These are phyloP conservation scores for Rhinatrema bivittatum DNA, from an alignment of 2,797 vertebrate species.

Conservation along the genomic window DNA sequence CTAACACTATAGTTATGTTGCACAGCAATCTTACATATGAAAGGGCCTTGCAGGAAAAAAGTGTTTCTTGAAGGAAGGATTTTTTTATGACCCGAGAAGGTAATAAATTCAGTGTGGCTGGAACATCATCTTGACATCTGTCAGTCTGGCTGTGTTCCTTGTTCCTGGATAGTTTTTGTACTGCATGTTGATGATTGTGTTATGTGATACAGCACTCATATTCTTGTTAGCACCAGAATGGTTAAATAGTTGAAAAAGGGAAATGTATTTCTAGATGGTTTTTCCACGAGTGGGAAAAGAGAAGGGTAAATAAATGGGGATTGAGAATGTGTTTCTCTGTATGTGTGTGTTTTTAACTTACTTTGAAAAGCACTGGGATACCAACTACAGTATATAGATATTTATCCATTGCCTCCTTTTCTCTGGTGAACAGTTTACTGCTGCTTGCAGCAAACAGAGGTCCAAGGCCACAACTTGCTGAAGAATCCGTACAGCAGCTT, in stretches of 20 bases:
- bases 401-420: not conserved
- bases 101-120: constrained; percentile 17
- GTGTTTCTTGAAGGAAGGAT: constrained; percentile 5
- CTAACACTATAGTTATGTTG: not conserved
- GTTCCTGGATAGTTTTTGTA: constrained; percentile 26
- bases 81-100: constrained; percentile 17
- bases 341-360: not conserved
- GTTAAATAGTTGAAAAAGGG: constrained; percentile 11
- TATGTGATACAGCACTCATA: constrained; percentile 16
- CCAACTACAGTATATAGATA: not conserved
- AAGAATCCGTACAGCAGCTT: accelerated
- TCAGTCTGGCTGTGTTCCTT: constrained; percentile 17
- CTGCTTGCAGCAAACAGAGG: not conserved
- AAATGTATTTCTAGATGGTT: not conserved
- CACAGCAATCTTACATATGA: not conserved
- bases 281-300: constrained; percentile 11
- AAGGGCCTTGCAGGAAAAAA: not conserved
- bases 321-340: constrained; percentile 7
- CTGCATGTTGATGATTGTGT: constrained; percentile 30
- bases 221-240: constrained; percentile 9
- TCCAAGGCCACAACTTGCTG: not conserved
- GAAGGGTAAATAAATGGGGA: constrained; percentile 14
- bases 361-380: not conserved
- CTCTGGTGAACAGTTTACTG: not conserved
- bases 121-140: constrained; percentile 9